A percentile compares a stretch with the other conserved stretches of the same genome.
Conservation (phyloP, 1,140 invertebrate species). For the Neelides sp. region DNA sequence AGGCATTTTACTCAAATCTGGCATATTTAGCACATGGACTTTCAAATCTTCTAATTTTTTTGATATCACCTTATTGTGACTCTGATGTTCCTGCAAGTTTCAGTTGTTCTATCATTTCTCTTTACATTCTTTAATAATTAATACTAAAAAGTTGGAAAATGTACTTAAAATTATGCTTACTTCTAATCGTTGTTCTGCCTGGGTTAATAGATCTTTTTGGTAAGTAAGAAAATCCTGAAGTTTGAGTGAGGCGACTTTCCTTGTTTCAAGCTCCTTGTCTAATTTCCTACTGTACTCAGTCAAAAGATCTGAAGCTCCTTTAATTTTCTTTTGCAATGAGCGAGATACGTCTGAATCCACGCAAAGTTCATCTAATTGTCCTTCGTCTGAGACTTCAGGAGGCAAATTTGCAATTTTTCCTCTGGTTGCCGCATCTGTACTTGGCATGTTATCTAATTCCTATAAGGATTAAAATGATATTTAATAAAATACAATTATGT, state of each 20-base stretch:
- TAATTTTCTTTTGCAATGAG: conserved; percentile 47
- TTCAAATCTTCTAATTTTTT: conserved; percentile 55
- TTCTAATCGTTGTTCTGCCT: conserved; percentile 72
- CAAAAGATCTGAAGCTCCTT: conserved; percentile 69
- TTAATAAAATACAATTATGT: conserved; percentile 19
- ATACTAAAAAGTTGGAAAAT: too few relatives aligned
- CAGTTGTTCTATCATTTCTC: neutral
- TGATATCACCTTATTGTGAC: conserved; percentile 17
- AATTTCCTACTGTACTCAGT: conserved; percentile 79
- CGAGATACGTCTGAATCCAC: conserved; percentile 25
- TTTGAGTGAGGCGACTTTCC: conserved; percentile 70
- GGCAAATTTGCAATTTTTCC: conserved; percentile 87
- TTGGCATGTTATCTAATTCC: conserved; percentile 84
- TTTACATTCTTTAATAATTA: neutral
- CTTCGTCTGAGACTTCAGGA: conserved; percentile 81
- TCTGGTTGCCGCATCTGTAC: conserved; percentile 77
- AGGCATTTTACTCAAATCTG: conserved; percentile 77
- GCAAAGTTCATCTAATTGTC: conserved; percentile 22
- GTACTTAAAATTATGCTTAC: conserved; percentile 43
- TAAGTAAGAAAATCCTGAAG: conserved; percentile 70
- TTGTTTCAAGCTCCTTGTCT: conserved; percentile 71
- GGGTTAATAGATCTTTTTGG: conserved; percentile 67
- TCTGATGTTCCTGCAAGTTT: conserved; percentile 58
- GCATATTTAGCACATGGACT: conserved; percentile 81
- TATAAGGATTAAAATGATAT: conserved; percentile 40